phyloP scores from a whole-genome alignment of 2,888 invertebrate species.

The Leptothorax acervorum region DNA sequence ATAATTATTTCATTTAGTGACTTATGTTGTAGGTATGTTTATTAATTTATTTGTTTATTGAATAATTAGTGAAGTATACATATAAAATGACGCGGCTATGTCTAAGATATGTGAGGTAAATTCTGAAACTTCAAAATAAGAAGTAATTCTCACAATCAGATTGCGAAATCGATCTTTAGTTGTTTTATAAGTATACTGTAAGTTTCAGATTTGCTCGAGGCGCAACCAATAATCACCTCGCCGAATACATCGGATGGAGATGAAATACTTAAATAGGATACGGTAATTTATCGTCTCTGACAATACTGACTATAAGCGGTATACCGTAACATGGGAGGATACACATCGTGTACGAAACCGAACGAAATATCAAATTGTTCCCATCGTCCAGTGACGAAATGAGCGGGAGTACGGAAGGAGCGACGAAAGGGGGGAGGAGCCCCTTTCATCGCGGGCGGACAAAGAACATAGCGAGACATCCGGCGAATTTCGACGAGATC shows the following conservation, averaged over 20 bases:
- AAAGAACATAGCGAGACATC: constrained; percentile 79
- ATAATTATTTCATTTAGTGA: not conserved
- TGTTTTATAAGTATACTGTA: not conserved
- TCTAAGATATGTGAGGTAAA: not conserved
- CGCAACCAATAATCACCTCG: constrained; percentile 25
- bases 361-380: constrained; percentile 79
- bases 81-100: not conserved
- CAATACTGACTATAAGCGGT: constrained; percentile 67
- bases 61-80: not conserved
- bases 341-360: constrained; percentile 62
- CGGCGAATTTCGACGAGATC: constrained; percentile 80
- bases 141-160: not conserved
- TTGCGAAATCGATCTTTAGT: not conserved
- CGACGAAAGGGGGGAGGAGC: constrained; percentile 12
- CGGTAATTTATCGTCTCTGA: constrained; percentile 63
- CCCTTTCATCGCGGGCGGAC: constrained; percentile 77
- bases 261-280: constrained; percentile 47
- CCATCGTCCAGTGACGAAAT: constrained; percentile 78
- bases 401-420: constrained; percentile 67
- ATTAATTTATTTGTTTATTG: not conserved
- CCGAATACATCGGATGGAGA: constrained; percentile 23
- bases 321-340: constrained; percentile 61
- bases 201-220: not conserved
- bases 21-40: not conserved
- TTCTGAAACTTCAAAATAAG: not conserved